Evolutionary conservation across 2,113 vertebrate species (phyloP), one percentile per base, ranked within the genome.

Genomic region (Passer domesticus): DNA sequence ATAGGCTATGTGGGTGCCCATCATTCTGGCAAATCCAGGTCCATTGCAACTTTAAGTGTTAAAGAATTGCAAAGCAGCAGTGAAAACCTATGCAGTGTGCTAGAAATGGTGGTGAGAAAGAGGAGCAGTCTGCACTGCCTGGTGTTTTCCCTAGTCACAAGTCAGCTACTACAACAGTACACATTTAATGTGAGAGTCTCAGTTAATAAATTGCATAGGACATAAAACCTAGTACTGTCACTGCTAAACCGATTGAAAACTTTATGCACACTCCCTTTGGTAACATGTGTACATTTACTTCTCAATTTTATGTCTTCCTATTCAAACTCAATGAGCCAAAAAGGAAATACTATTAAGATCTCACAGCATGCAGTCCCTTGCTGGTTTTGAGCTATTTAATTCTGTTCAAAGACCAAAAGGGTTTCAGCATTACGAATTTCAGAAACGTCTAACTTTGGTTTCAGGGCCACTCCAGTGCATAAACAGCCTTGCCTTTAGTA

Each of bases 291-390:
- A 49, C 59, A 1, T 94, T 93, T 96, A 83, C 84, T 77, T 92
- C 91, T 74, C 67, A 87, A 70, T 96, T 91, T 95, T 94, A 96
- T 97, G 87, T 78, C 87, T 92, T 95, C 89, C 94, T 94, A 81
- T 95, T 97, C 89, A 93, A 96, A 95, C 39, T 89, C 94, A 96
- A 90, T 97, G 89, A 96, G 95, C 95, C 95, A 90, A 95, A 95
- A 92, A 96, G 67, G 77, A 72, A 39, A 47, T 94, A 89, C 90
- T 94, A 95, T 94, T 94, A 95, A 92, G 80, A 90, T 95, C 79
- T 94, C 89, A 28, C 89, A 96, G 93, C 64, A 78, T 81, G 67
- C 33, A 72, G 77, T 89, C 84, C 64, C 58, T 75, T 90, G 56
- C 77, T 84, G 74, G 33, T 91, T 96, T 93, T 91, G 73, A 96